Percentiles rank a stretch among this genome's conserved stretches.
phyloP scores from a whole-genome alignment of 2,888 invertebrate genomes.

The Epirrita christyi region DNA sequence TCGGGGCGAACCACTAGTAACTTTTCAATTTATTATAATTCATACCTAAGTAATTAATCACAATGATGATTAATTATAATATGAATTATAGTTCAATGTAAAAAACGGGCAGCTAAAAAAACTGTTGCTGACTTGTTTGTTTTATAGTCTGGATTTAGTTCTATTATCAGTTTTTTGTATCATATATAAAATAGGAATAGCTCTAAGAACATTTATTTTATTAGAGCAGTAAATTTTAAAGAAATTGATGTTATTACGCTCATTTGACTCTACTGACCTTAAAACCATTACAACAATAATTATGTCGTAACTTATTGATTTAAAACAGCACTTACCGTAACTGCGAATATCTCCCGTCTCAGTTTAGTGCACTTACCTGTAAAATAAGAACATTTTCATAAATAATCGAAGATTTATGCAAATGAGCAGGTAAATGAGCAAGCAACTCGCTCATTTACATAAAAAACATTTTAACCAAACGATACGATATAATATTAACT shows the following conservation, averaged over 20 bases:
- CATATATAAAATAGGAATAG: neutral
- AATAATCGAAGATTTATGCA: constrained; percentile 45
- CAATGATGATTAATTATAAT: too few relatives aligned
- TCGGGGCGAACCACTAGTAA: too few relatives aligned
- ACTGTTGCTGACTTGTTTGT: too few relatives aligned
- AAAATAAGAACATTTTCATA: constrained; percentile 35
- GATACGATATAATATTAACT: constrained; percentile 28
- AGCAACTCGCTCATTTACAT: too few relatives aligned
- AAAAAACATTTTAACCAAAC: constrained; percentile 24
- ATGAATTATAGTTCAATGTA: too few relatives aligned
- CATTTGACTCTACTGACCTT: constrained; percentile 12
- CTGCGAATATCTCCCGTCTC: constrained; percentile 14
- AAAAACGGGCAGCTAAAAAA: too few relatives aligned
- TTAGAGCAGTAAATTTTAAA: constrained; percentile 18
- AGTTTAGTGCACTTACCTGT: constrained; percentile 40
- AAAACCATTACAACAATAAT: constrained; percentile 17
- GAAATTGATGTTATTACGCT: constrained; percentile 9
- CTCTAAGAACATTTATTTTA: constrained; percentile 1
- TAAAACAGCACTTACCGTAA: constrained; percentile 29
- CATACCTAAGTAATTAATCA: too few relatives aligned
- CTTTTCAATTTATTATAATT: too few relatives aligned
- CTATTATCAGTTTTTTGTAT: neutral
- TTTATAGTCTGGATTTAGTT: too few relatives aligned
- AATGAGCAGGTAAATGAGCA: constrained; percentile 6
- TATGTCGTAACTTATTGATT: constrained; percentile 30